Conservation (phyloP, 2,888 invertebrate genomes). For the Agrochola circellaris region DNA sequence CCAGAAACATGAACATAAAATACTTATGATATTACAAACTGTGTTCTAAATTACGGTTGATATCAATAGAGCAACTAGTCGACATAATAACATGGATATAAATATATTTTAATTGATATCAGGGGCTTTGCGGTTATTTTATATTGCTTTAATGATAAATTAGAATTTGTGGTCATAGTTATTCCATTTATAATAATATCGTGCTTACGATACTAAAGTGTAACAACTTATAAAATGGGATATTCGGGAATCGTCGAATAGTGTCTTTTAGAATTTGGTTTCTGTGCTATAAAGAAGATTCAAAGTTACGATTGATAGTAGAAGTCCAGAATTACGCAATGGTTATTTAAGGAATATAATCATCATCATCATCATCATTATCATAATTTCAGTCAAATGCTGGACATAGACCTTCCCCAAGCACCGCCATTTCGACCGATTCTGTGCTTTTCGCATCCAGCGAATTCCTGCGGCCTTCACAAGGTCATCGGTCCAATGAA, state of each 20-base stretch:
- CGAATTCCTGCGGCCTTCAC: no score
- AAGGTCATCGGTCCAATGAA: no score
- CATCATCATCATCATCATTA: no score
- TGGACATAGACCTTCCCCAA: no score
- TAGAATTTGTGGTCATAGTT: constrained; percentile 32
- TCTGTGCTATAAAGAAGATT: background rate
- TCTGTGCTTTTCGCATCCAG: no score
- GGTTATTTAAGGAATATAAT: no score
- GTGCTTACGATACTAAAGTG: background rate
- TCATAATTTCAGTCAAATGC: no score
- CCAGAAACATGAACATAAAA: background rate
- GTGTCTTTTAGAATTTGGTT: background rate
- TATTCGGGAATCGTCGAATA: constrained; percentile 3
- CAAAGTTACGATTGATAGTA: background rate
- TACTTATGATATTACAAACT: background rate
- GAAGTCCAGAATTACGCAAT: background rate
- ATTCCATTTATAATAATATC: constrained; percentile 15
- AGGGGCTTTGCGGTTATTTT: constrained; percentile 40
- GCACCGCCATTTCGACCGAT: no score
- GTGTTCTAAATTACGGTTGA: background rate
- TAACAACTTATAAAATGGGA: constrained; percentile 12
- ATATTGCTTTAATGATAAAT: constrained; percentile 30
- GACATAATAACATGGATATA: constrained; percentile 2
- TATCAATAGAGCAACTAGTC: background rate
- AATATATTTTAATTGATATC: constrained; percentile 25